These are phyloP conservation scores for Oriolus oriolus DNA, from an alignment of 2,113 vertebrate genomes.

Conservation along the genomic window DNA sequence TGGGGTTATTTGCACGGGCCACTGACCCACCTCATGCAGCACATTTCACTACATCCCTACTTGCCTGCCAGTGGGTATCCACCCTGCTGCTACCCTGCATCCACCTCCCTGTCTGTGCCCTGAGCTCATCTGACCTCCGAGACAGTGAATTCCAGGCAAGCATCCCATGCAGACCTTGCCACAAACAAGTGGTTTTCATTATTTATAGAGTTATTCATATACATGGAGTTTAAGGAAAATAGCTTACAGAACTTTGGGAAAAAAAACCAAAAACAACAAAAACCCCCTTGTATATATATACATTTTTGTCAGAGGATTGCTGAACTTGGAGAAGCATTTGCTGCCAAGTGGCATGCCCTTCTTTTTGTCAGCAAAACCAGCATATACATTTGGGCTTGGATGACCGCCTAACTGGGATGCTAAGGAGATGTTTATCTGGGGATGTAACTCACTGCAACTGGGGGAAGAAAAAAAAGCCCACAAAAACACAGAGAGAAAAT, in stretches of 20 bases:
- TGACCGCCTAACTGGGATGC: not conserved
- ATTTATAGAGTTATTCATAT: too few species aligned
- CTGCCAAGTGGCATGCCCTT: not conserved
- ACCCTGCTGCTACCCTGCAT: not conserved
- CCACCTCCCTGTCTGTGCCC: not conserved
- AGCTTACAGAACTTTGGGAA: not conserved
- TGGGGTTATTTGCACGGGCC: not conserved
- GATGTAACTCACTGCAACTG: not conserved
- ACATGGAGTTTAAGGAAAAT: constrained; percentile 21
- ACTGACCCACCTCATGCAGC: not conserved
- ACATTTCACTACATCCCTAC: not conserved
- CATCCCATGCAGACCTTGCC: not conserved
- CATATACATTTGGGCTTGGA: not conserved
- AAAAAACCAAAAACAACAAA: not conserved
- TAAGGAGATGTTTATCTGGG: not conserved
- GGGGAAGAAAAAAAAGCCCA: not conserved
- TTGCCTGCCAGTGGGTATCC: not conserved
- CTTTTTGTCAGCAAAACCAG: not conserved
- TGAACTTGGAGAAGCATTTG: not conserved
- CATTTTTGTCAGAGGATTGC: not conserved
- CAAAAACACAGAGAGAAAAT: not conserved
- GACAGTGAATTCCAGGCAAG: not conserved
- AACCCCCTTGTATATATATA: not conserved
- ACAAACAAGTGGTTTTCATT: constrained; percentile 53
- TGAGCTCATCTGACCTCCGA: not conserved